A percentile compares a stretch with the other conserved stretches of the same genome.
These are phyloP conservation scores for Nycticorax nycticorax DNA, from an alignment of 2,113 vertebrate genomes.

Conservation along the genomic window DNA sequence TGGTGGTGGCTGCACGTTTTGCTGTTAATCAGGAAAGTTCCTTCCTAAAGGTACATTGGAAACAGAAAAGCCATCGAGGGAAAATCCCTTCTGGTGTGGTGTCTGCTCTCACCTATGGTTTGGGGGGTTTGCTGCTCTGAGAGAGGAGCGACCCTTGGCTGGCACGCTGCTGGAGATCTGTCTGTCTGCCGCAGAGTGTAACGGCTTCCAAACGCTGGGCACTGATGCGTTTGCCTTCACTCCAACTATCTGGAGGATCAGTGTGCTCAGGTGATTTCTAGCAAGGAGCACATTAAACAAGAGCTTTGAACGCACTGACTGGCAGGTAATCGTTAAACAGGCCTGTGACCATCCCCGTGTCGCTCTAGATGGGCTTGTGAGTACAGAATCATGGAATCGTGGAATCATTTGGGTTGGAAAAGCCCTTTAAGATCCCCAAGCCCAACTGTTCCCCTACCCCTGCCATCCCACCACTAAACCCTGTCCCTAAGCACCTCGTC, in stretches of 20 bases:
- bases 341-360: accelerated
- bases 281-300: neutral
- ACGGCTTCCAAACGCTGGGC: neutral
- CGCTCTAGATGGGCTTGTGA: neutral
- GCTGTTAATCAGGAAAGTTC: neutral
- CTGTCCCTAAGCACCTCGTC: no score
- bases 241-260: neutral
- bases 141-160: neutral
- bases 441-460: no score
- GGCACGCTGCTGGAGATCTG: neutral
- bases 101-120: neutral
- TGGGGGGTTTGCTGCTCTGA: neutral
- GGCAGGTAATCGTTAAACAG: neutral
- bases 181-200: neutral
- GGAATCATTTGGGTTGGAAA: no score
- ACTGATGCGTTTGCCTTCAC: neutral
- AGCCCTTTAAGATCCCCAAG: no score
- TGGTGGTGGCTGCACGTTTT: neutral
- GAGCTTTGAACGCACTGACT: neutral
- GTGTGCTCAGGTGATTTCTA: accelerated
- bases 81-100: neutral
- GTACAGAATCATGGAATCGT: neutral
- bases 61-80: neutral
- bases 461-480: no score
- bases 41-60: accelerated